These are phyloP conservation scores for Menura novaehollandiae DNA, from an alignment of 2,113 vertebrate species.

Conservation along the genomic window DNA sequence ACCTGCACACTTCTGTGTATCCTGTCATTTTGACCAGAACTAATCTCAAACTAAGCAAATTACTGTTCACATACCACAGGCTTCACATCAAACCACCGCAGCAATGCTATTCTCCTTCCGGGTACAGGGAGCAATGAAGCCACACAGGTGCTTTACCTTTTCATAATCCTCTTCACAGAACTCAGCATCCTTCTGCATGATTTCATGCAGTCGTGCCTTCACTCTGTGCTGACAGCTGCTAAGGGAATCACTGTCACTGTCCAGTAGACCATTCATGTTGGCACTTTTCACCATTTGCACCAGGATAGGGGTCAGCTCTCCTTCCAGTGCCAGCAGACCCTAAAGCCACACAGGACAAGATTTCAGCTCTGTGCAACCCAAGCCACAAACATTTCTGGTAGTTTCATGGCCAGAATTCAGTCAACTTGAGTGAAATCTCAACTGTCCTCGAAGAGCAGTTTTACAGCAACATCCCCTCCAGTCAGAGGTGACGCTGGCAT, in stretches of 20 bases:
- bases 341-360: conserved; percentile 49
- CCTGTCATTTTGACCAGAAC: neutral
- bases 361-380: neutral
- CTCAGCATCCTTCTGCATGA: conserved; percentile 89
- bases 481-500: neutral
- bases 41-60: neutral
- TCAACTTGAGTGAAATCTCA: neutral
- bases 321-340: conserved; percentile 94
- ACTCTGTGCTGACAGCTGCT: conserved; percentile 95
- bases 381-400: neutral
- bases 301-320: conserved; percentile 95
- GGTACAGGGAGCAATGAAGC: neutral
- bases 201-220: conserved; percentile 91
- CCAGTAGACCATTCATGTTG: conserved; percentile 98
- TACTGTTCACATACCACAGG: neutral
- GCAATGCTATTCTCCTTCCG: neutral
- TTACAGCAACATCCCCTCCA: neutral
- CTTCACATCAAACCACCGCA: neutral
- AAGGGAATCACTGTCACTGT: conserved; percentile 93
- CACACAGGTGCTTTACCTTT: conserved; percentile 74
- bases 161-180: conserved; percentile 89
- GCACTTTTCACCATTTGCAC: conserved; percentile 99
- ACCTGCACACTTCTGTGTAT: neutral
- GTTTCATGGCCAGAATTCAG: neutral
- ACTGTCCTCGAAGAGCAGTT: neutral